phyloP scores from a whole-genome alignment of 2,888 invertebrate species.

The Cephus rjabovi region DNA sequence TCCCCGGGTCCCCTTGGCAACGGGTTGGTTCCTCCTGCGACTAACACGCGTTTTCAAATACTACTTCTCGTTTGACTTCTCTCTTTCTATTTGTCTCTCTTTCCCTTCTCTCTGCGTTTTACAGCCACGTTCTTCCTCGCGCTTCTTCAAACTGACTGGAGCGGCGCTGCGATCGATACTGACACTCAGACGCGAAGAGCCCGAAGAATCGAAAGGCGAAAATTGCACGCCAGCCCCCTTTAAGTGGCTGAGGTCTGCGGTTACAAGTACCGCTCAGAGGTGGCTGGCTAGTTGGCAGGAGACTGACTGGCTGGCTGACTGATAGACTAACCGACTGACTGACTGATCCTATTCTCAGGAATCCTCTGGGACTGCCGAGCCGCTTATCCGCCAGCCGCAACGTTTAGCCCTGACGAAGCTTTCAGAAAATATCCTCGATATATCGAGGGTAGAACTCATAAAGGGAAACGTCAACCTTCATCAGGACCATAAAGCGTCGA shows the following conservation, averaged over 20 bases:
- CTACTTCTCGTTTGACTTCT: neutral
- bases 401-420: neutral
- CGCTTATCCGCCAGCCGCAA: neutral
- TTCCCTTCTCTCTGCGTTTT: neutral
- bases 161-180: no score
- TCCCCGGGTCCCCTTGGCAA: neutral
- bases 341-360: neutral
- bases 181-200: neutral
- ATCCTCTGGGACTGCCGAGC: neutral
- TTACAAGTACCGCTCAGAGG: neutral
- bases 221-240: neutral
- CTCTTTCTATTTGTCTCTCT: neutral
- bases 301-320: neutral
- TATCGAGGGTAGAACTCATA: neutral
- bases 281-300: neutral
- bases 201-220: neutral
- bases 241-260: neutral
- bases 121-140: neutral
- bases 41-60: neutral
- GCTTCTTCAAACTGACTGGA: neutral
- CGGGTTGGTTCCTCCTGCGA: neutral
- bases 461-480: neutral
- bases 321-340: neutral
- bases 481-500: slow-evolving; percentile 1
- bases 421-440: neutral